These are phyloP conservation scores for Halcyon malimbica DNA, from an alignment of 2,113 vertebrate species.

Conservation along the genomic window DNA sequence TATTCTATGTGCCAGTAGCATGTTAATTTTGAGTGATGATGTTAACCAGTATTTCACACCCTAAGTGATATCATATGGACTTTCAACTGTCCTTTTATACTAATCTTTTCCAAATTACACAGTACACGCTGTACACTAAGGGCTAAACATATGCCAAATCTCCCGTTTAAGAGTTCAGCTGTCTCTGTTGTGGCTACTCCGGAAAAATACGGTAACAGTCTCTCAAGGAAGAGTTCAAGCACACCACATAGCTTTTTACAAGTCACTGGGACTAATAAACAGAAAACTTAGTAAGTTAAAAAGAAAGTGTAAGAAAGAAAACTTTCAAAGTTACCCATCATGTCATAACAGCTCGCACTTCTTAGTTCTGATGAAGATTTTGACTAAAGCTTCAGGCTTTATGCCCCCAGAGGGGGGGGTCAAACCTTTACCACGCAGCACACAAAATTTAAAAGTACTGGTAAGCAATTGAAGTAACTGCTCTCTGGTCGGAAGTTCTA, in stretches of 20 bases:
- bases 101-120: constrained; percentile 58
- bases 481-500: background rate
- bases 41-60: constrained; percentile 49
- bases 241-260: background rate
- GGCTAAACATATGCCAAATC: background rate
- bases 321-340: background rate
- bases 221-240: background rate
- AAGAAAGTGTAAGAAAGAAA: background rate
- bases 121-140: background rate
- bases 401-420: background rate
- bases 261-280: background rate
- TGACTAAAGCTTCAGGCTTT: background rate
- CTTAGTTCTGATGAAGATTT: background rate
- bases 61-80: constrained; percentile 29
- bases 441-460: background rate
- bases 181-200: background rate
- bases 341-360: background rate
- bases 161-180: constrained; percentile 49
- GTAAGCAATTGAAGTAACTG: background rate
- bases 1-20: background rate
- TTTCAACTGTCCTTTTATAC: constrained; percentile 3
- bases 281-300: background rate
- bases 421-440: background rate
- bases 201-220: constrained; percentile 42
- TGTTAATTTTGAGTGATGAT: constrained; percentile 29